These are phyloP conservation scores for Astyanax mexicanus DNA, from an alignment of 2,797 vertebrate species.

Conservation along the genomic window DNA sequence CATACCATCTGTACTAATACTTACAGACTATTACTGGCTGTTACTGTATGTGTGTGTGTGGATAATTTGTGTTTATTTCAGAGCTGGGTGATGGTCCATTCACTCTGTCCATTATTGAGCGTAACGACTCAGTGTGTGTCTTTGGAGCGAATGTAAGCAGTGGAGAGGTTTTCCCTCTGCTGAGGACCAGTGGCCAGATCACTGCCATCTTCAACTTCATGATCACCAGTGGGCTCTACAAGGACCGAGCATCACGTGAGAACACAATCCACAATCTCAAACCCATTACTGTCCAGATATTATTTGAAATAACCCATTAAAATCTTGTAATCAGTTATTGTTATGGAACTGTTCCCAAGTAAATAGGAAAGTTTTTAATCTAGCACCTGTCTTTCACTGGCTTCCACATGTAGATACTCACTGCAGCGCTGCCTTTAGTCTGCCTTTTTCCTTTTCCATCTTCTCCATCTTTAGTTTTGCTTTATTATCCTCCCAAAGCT, in stretches of 20 bases:
- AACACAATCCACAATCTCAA: slow-evolving; percentile 13
- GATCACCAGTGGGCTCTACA: slow-evolving; percentile 92
- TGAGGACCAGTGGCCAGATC: slow-evolving; percentile 76
- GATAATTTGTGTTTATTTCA: slow-evolving; percentile 61
- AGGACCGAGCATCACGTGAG: slow-evolving; percentile 91
- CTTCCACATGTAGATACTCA: too few relatives aligned
- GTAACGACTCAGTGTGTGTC: slow-evolving; percentile 87
- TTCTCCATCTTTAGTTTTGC: too few relatives aligned
- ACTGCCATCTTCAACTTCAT: slow-evolving; percentile 92
- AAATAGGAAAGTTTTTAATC: too few relatives aligned
- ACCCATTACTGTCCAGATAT: slow-evolving; percentile 5
- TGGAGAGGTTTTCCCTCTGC: slow-evolving; percentile 87
- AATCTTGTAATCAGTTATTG: too few relatives aligned
- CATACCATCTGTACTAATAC: too few relatives aligned
- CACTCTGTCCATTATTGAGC: slow-evolving; percentile 85
- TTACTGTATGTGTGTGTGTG: slow-evolving; percentile 3
- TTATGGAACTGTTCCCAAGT: too few relatives aligned
- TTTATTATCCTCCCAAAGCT: too few relatives aligned
- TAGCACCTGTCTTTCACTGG: too few relatives aligned
- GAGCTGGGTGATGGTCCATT: slow-evolving; percentile 94
- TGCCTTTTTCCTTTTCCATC: too few relatives aligned
- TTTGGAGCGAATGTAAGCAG: slow-evolving; percentile 90
- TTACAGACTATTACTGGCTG: neutral
- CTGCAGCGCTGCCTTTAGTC: too few relatives aligned
- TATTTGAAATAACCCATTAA: neutral